Evolutionary conservation across 1,140 invertebrate species (phyloP), one percentile per base, ranked within the genome.

Genomic region (Drosophila leontia): DNA sequence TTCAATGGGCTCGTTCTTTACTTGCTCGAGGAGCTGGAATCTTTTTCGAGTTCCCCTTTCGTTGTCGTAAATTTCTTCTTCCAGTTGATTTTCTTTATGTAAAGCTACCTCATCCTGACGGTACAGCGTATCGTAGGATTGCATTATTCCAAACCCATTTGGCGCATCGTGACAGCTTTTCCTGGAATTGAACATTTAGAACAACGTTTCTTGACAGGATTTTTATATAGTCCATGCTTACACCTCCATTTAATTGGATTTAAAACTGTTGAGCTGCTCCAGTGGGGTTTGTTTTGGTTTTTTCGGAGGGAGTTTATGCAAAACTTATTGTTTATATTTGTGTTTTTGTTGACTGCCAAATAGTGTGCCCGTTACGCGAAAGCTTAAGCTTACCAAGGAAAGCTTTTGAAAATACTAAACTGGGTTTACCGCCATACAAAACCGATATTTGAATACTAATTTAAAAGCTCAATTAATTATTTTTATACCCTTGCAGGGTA

Each of bases 111-210:
- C 50, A 35, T 37, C 17, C 3, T 55, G 51, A 37, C n/a, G 23
- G 34, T 55, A 55, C 2, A 55, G 51, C 17, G 51, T 9, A 15
- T 37, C 12, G 12, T 37, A 35, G 6, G 51, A 23, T 13, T 55
- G 51, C 7, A 55, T 55, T 23, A 55, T 55, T 5, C 51, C 51
- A 37, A 55, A 55, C 17, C 51, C 51, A 55, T 13, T 55, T 9
- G 34, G 7, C 7, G 17, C 12, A 35, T 55, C 51, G 7, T 37
- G 51, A 55, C 51, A 55, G 17, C 12, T 8, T 23, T 55, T 55
- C 34, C 51, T 55, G 17, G 23, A 55, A 37, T 12, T 37, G 12
- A 8, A 13, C 32, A 19, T 17, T 55, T 0, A 32, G 11, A 35
- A 19, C 1, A 17, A 15, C 0, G 12, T 35, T 55, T 55, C 7